Percentiles rank a stretch among this genome's conserved stretches.
phyloP scores from a whole-genome alignment of 2,888 invertebrate species.

The Subacronicta megacephala region DNA sequence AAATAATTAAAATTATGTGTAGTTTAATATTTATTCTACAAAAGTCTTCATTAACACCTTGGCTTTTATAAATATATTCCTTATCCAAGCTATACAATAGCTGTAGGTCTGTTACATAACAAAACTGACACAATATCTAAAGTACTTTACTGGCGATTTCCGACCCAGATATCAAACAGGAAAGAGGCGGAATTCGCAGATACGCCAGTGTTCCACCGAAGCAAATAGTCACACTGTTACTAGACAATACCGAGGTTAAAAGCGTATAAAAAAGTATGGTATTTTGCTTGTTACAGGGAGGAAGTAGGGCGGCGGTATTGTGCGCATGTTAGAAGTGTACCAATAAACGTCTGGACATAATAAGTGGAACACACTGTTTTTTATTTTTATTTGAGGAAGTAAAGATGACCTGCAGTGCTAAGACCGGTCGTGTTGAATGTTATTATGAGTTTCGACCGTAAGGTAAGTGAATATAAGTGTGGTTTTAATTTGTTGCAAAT shows the following conservation, averaged over 20 bases:
- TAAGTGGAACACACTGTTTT: no score
- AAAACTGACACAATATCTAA: neutral
- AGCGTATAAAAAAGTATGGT: conserved; percentile 7
- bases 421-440: no score
- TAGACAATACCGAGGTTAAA: conserved; percentile 22
- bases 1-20: no score
- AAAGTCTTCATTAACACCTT: no score
- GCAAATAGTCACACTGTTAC: conserved; percentile 14
- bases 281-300: conserved; percentile 2
- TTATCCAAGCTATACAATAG: neutral
- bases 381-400: no score
- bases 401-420: no score
- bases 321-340: neutral
- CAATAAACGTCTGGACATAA: no score
- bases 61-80: conserved; percentile 1
- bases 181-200: conserved; percentile 19
- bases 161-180: conserved; percentile 16
- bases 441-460: no score
- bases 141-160: conserved; percentile 14
- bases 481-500: no score
- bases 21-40: no score
- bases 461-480: no score
- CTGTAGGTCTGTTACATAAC: neutral
- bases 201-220: conserved; percentile 11
- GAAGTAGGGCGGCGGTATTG: conserved; percentile 1